Evolutionary conservation across 2,113 vertebrate genomes (phyloP), one percentile per base, ranked within the genome.

Genomic region (Condylura cristata): DNA sequence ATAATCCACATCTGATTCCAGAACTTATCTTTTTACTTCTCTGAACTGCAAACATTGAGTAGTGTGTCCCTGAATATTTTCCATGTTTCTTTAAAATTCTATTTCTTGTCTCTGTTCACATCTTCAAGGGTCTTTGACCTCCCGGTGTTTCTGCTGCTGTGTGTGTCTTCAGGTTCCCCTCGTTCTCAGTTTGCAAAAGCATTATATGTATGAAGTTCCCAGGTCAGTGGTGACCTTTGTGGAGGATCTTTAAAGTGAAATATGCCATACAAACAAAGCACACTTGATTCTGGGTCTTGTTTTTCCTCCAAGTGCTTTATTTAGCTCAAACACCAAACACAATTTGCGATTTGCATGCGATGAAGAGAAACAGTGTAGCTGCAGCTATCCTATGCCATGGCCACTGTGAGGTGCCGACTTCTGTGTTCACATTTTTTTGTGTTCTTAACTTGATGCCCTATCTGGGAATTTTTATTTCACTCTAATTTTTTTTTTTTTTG

Each of bases 391-490:
- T 37, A 41, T 32, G 37, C 78, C 74, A 46, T 74, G 53, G 87
- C 74, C 81, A 65, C n/a, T 58, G 51, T 6, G 28, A 92, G 68
- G 88, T 86, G 82, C 71, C 53, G 92, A 37, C 75, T 56, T 95
- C 79, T 74, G 68, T 58, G 81, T 48, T 93, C 82, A 20, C 66
- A n/a, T 93, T 89, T 86, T 71, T 70, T 63, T 65, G 78, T 90
- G 91, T 96, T 96, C 89, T 94, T 78, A 66, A 93, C 90, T 95
- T 89, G 78, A 93, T 82, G 75, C 39, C 44, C 91, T 85, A 60
- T 68, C 90, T 96, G 81, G 81, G 82, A 95, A 96, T 96, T 96
- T 94, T 88, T 92, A 92, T 94, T 96, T 94, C 86, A 79, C 51
- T 46, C 75, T 61, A 56, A 94, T 96, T 78, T 58, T 84, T 92